Base-by-base conservation (phyloP, 1,140 invertebrate species). In the Zaprionus davidi region DNA sequence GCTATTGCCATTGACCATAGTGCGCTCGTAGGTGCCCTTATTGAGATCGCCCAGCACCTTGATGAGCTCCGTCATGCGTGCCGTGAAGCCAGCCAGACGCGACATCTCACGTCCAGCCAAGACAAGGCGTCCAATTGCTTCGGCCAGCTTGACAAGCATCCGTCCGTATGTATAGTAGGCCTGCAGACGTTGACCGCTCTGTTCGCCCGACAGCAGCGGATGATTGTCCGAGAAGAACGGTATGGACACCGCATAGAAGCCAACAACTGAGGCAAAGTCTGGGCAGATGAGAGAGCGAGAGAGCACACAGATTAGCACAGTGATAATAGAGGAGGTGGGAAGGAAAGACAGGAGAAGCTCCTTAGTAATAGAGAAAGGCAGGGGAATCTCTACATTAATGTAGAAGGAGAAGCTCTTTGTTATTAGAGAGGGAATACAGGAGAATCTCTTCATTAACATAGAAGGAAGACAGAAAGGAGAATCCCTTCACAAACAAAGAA, bases 121-220 rank as follows among this genome's bases (percentile, higher is more conserved):
- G 6, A 99, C 97, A 24, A 99, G 93, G 49, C 98, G 95, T 7
- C 98, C 99, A 82, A 99, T 98, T 31, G 98, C 98, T 94, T 99
- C 98, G 1, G 98, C 98, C 93, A 99, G 94, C 92, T 99, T 98
- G 3, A 99, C 96, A 86, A 99, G 94, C 98, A 99, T 99, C 15
- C 98, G 94, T 0, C 99, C 99, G 93, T 97, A 98, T 13, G 97
- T 98, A 93, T 99, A 99, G 91, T 99, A 99, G 84, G 97, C 95
- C 93, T 95, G 95, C 87, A 97, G 94, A 75, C 96, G 93, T 79
- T 96, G 95, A 72, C 95, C 95, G 76, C 96, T 95, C 1, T 94
- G 93, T 56, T 94, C 94, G 3, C 93, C 94, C 0, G 95, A 93
- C 4, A 97, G 93, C 53, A 96, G 71, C 1, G 94, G 93, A 93